Evolutionary conservation across 2,888 invertebrate species (phyloP).

Genomic region (Ephialtes manifestator): DNA sequence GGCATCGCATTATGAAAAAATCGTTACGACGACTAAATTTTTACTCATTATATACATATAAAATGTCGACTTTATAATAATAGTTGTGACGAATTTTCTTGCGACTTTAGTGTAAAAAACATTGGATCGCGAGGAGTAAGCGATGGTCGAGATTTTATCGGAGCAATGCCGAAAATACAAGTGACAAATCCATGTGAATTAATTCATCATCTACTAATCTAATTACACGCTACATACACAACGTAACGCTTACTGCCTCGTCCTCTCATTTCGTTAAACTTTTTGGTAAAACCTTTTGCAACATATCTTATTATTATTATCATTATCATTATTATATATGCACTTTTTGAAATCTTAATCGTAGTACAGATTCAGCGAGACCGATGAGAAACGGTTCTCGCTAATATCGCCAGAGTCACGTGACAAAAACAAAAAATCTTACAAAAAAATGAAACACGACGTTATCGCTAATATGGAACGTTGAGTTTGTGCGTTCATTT

Average conservation of each 20-base stretch:
- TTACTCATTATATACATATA: conserved; percentile 42
- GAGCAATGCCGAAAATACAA: conserved; percentile 20
- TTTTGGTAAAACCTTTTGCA: conserved; percentile 59
- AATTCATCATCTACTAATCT: conserved; percentile 43
- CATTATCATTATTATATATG: conserved; percentile 42
- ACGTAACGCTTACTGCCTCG: conserved; percentile 17
- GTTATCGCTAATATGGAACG: conserved; percentile 71
- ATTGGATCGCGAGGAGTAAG: background rate
- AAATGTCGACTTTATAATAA: conserved; percentile 39
- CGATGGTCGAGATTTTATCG: conserved; percentile 40
- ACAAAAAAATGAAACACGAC: conserved; percentile 41
- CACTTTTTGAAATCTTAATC: conserved; percentile 36
- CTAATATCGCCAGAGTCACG: conserved; percentile 48
- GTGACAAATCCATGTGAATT: conserved; percentile 43
- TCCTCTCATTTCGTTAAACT: conserved; percentile 41
- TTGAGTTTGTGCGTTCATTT: conserved; percentile 72
- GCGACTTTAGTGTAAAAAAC: conserved; percentile 10
- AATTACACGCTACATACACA: conserved; percentile 41
- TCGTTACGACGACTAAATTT: conserved; percentile 21
- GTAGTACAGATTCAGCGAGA: conserved; percentile 50
- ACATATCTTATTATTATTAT: conserved; percentile 36
- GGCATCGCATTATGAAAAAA: background rate
- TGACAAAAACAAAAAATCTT: conserved; percentile 55
- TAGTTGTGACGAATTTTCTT: conserved; percentile 2
- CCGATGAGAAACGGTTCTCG: conserved; percentile 33